Conservation (phyloP, 2,888 invertebrate species). For the Phyllotreta cruciferae region DNA sequence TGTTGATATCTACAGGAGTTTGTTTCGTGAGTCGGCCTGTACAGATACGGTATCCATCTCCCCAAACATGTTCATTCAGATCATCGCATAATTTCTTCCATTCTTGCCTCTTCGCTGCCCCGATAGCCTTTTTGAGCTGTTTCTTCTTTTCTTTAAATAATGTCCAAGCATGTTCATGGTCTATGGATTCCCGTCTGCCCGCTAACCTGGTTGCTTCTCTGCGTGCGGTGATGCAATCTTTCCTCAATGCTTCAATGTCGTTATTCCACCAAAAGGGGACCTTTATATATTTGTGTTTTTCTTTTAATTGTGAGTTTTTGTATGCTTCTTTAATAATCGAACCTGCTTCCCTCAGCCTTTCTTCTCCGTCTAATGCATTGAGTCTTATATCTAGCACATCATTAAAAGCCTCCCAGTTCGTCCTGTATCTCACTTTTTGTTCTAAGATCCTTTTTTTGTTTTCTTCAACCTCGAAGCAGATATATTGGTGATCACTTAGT, state of each 20-base stretch:
- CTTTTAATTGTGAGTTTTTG: no score
- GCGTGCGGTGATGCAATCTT: neutral
- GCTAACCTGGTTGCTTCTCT: neutral
- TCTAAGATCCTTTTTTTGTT: neutral
- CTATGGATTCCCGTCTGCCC: neutral
- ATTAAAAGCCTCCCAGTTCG: neutral
- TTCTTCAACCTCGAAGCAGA: conserved; percentile 15
- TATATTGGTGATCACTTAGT: conserved; percentile 15
- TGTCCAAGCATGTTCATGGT: neutral
- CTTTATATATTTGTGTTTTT: neutral
- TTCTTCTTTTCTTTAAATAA: conserved; percentile 1
- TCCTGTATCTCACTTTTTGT: neutral
- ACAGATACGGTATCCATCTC: conserved; percentile 12
- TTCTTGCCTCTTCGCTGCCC: conserved; percentile 1
- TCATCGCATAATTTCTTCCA: conserved; percentile 8
- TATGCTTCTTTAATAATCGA: neutral
- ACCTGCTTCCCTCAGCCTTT: neutral
- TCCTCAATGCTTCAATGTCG: neutral
- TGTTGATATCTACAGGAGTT: conserved; percentile 3
- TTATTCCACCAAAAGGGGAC: neutral
- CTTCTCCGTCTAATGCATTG: neutral
- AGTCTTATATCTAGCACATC: neutral
- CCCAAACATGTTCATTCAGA: conserved; percentile 5
- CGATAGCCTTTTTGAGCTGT: conserved; percentile 2
- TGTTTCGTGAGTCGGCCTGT: neutral